Evolutionary conservation across 1,140 invertebrate genomes (phyloP).

Genomic region (Dinoponera quadriceps): DNA sequence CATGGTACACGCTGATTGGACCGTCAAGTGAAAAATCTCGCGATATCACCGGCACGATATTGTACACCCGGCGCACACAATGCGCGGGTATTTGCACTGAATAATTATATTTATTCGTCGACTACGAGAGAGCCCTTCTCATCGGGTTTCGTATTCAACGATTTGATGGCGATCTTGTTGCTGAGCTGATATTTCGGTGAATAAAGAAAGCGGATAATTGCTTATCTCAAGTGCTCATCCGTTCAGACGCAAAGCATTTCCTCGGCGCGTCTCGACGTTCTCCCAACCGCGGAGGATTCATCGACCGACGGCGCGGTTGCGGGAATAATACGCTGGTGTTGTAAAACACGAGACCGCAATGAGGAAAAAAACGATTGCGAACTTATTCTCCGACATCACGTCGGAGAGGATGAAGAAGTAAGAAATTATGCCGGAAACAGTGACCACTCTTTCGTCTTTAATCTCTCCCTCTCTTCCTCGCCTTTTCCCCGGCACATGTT

Average conservation of each 20-base stretch:
- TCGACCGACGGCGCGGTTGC: slow-evolving; percentile 6
- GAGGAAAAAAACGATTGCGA: neutral
- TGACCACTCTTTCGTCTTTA: slow-evolving; percentile 19
- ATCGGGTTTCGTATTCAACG: neutral
- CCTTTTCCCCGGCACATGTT: too few relatives aligned
- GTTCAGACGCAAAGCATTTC: slow-evolving; percentile 26
- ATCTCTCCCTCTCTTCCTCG: neutral
- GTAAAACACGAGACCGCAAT: neutral
- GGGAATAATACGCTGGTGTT: slow-evolving; percentile 4
- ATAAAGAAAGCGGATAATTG: slow-evolving; percentile 44
- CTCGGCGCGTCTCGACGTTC: slow-evolving; percentile 19
- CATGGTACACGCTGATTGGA: neutral
- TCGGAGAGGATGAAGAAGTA: slow-evolving; percentile 3
- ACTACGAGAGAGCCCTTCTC: neutral
- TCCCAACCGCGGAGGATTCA: slow-evolving; percentile 12
- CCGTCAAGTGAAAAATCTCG: neutral
- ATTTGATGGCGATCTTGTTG: neutral
- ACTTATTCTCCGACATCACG: slow-evolving; percentile 5
- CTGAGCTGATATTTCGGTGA: slow-evolving; percentile 5
- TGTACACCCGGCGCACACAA: neutral
- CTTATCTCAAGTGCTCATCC: slow-evolving; percentile 23
- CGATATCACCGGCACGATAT: too few relatives aligned
- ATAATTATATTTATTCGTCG: slow-evolving; percentile 1
- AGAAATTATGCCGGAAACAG: neutral
- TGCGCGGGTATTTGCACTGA: neutral